Base-by-base conservation (phyloP, 2,888 invertebrate genomes). In the Corythucha ciliata region DNA sequence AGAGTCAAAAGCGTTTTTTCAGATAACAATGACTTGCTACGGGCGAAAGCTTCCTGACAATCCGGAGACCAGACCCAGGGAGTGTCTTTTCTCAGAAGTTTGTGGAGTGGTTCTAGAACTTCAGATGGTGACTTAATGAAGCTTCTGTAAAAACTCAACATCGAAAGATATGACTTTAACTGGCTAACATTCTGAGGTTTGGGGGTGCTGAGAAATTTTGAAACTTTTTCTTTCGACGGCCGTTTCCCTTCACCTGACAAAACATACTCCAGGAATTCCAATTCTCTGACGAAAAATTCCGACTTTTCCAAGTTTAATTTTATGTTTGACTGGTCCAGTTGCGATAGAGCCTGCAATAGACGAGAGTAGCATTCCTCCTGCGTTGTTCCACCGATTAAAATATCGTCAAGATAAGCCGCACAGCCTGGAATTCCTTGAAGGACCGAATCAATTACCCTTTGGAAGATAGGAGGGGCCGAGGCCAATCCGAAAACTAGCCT, bases 201-300 rank as follows among this genome's bases (percentile, higher is more conserved):
- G 16, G 53, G 16, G 59, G 49, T 36, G 59, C 47, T 54, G 55
- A 53, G 27, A 60, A 33, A 16, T 4, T 4, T 7, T 4, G 4
- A 5, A 33, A 33, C 33, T 7, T 33, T 33, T 5, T 4, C 33
- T 7, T 14, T 14, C 14, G 4, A 33, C 5, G 33, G 33, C 5
- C 4, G 4, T 7, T 7, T 14, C 33, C 7, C 33, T 5, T 4
- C 14, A 3, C 4, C 33, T 18, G 3, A 5, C 18, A 33, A 18
- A 33, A 5, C 33, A 7, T 5, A 7, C 33, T 18, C 33, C 7
- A 33, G 18, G 18, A 33, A 33, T 14, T 3, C 7, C 7, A 33
- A 4, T 7, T 4, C 18, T 18, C 18, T 4, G 3, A 33, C 33
- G 3, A 33, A 33, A 7, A 33, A 33, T 33, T 33, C 33, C 4